Evolutionary conservation across 2,888 invertebrate species (phyloP).

Genomic region (Cataglyphis livida): DNA sequence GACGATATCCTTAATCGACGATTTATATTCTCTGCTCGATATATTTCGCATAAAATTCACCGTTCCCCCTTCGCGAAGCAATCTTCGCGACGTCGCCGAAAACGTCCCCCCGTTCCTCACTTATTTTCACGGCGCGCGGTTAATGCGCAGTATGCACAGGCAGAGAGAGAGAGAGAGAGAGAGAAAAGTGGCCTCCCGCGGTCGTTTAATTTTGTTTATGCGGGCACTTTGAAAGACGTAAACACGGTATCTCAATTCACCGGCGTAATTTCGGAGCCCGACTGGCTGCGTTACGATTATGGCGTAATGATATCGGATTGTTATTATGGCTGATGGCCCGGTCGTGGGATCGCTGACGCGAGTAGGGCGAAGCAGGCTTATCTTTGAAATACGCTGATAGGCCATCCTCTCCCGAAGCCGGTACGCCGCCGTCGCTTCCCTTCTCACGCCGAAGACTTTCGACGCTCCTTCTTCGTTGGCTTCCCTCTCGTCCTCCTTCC

Average conservation of each 20-base stretch:
- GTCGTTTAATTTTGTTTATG: constrained; percentile 85
- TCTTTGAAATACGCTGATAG: constrained; percentile 86
- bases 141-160: constrained; percentile 38
- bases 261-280: constrained; percentile 82
- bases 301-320: constrained; percentile 86
- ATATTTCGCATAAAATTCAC: constrained; percentile 34
- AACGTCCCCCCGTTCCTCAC: constrained; percentile 1
- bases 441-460: constrained; percentile 44
- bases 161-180: background rate
- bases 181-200: constrained; percentile 2
- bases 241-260: constrained; percentile 85
- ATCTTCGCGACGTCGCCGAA: constrained; percentile 40
- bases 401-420: constrained; percentile 75
- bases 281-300: constrained; percentile 83
- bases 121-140: constrained; percentile 30
- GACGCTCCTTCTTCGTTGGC: constrained; percentile 31
- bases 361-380: constrained; percentile 81
- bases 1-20: constrained; percentile 44
- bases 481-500: constrained; percentile 39
- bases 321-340: constrained; percentile 85
- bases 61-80: constrained; percentile 13
- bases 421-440: constrained; percentile 38
- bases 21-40: constrained; percentile 31
- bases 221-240: constrained; percentile 84
- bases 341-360: constrained; percentile 73